These are phyloP conservation scores for Anadara kagoshimensis DNA, from an alignment of 1,140 invertebrate genomes.

Conservation along the genomic window DNA sequence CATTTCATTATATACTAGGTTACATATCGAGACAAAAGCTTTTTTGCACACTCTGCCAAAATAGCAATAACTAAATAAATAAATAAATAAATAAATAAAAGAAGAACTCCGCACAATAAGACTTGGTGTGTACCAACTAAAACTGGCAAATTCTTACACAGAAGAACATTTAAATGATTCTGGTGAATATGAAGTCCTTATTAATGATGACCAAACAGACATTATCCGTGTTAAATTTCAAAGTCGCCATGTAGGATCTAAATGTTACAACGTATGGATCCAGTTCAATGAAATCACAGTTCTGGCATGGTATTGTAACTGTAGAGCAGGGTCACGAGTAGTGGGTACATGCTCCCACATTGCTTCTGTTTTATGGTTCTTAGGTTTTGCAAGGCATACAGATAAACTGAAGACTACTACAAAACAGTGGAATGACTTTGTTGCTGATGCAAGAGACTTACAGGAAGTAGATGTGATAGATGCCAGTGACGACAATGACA, in stretches of 20 bases:
- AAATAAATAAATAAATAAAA: too few relatives aligned
- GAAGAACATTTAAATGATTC: conserved; percentile 18
- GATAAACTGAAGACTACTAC: too few relatives aligned
- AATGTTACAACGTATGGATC: conserved; percentile 25
- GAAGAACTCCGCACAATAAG: neutral
- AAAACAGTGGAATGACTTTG: too few relatives aligned
- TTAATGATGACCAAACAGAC: conserved; percentile 5
- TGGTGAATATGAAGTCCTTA: conserved; percentile 13
- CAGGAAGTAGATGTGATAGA: too few relatives aligned
- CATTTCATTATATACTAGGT: too few relatives aligned
- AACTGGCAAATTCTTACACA: conserved; percentile 6
- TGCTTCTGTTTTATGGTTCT: conserved; percentile 24
- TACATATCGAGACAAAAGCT: too few relatives aligned
- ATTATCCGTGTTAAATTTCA: conserved; percentile 24
- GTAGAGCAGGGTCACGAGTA: conserved; percentile 26
- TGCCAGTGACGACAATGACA: too few relatives aligned
- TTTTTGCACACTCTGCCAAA: too few relatives aligned
- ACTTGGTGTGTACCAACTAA: conserved; percentile 19
- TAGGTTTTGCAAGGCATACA: conserved; percentile 29
- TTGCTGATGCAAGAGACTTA: too few relatives aligned
- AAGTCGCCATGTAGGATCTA: conserved; percentile 31
- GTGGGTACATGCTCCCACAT: conserved; percentile 28
- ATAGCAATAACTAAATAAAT: too few relatives aligned
- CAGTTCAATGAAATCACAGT: conserved; percentile 1
- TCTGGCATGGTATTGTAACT: conserved; percentile 25